These are phyloP conservation scores for Engystomops pustulosus DNA, from an alignment of 2,113 vertebrate genomes.

Conservation along the genomic window DNA sequence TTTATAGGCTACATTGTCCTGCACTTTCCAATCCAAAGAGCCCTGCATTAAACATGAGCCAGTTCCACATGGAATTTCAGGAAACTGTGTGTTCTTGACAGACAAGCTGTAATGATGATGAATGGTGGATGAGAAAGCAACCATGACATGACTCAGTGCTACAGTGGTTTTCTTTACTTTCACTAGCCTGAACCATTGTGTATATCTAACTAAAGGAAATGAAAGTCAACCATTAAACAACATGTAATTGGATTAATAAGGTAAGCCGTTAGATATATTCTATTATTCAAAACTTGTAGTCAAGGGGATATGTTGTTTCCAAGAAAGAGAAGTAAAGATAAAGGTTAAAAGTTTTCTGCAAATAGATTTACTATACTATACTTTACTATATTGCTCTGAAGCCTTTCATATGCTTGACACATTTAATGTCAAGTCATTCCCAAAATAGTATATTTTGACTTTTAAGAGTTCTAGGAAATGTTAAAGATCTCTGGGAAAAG, in stretches of 20 bases:
- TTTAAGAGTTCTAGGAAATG: conserved; percentile 48
- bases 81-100: conserved; percentile 68
- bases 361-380: background rate
- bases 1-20: conserved; percentile 61
- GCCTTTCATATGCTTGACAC: conserved; percentile 17
- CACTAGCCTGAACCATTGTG: background rate
- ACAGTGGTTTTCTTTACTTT: conserved; percentile 37
- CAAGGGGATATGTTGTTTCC: background rate
- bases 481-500: conserved; percentile 29
- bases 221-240: background rate
- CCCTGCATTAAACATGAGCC: conserved; percentile 62
- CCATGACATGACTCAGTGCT: conserved; percentile 64
- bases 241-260: background rate
- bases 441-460: conserved; percentile 15
- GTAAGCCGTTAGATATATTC: background rate
- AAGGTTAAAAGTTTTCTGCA: background rate
- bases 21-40: conserved; percentile 65
- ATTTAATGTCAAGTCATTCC: conserved; percentile 21
- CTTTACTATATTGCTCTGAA: background rate
- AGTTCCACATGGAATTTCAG: conserved; percentile 64
- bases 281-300: background rate
- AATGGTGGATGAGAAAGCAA: conserved; percentile 63
- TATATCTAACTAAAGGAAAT: background rate
- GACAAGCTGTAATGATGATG: conserved; percentile 69
- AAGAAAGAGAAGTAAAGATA: background rate